Conservation (phyloP, 2,113 vertebrate genomes). For the Meleagris gallopavo region DNA sequence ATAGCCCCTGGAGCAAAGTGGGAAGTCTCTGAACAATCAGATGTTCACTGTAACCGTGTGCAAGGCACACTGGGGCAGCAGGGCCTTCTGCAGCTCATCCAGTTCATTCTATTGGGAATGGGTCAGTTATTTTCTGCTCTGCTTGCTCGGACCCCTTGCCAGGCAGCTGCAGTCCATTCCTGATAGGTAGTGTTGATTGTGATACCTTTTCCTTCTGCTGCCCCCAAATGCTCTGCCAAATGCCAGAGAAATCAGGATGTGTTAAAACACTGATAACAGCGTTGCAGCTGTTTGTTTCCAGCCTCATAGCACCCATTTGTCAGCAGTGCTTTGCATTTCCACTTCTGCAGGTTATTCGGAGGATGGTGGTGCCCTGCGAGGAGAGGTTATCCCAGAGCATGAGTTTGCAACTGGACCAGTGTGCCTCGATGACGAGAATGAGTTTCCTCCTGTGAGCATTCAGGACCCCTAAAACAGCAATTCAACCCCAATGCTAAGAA, state of each 20-base stretch:
- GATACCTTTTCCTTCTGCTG: background rate
- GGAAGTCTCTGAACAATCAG: background rate
- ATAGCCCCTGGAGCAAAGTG: background rate
- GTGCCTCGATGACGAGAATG: slow-evolving; percentile 92
- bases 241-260: background rate
- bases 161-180: background rate
- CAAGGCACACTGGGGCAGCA: background rate
- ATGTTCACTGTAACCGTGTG: background rate
- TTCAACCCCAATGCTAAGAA: slow-evolving; percentile 24
- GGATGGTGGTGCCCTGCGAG: slow-evolving; percentile 89
- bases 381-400: slow-evolving; percentile 93
- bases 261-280: background rate
- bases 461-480: slow-evolving; percentile 80
- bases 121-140: background rate
- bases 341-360: slow-evolving; percentile 88
- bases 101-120: background rate
- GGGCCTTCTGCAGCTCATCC: background rate
- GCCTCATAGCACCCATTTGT: background rate
- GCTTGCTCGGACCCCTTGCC: background rate
- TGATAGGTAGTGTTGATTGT: fast-evolving
- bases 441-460: slow-evolving; percentile 94
- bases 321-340: background rate
- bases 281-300: background rate
- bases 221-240: background rate
- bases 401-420: slow-evolving; percentile 91